A percentile compares a stretch with the other conserved stretches of the same genome.
Evolutionary conservation across 2,113 vertebrate genomes (phyloP).

Genomic region (Paralichthys olivaceus): DNA sequence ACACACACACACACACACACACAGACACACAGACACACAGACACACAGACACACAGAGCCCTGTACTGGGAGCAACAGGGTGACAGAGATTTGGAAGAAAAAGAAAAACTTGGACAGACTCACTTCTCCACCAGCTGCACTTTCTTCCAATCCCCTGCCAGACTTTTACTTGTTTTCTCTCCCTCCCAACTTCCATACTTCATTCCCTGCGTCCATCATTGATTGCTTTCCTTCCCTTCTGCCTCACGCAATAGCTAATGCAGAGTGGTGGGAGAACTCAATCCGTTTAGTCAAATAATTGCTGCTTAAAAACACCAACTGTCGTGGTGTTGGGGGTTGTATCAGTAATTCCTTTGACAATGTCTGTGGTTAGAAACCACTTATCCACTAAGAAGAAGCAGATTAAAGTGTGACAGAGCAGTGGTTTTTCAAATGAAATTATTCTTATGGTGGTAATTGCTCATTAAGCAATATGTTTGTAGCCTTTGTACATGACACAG

Average conservation of each 20-base stretch:
- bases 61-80: constrained; percentile 41
- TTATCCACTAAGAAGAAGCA: constrained; percentile 25
- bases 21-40: no score
- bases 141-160: constrained; percentile 73
- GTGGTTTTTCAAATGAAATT: constrained; percentile 29
- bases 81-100: constrained; percentile 47
- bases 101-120: constrained; percentile 61
- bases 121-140: constrained; percentile 74
- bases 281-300: constrained; percentile 55
- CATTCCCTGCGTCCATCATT: constrained; percentile 59
- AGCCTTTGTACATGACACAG: constrained; percentile 14
- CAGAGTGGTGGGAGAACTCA: constrained; percentile 54
- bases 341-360: constrained; percentile 28
- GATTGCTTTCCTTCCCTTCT: constrained; percentile 55
- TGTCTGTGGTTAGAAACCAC: constrained; percentile 35
- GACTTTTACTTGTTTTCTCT: constrained; percentile 68
- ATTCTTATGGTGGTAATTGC: constrained; percentile 23
- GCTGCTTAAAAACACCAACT: constrained; percentile 40
- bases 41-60: constrained; percentile 22
- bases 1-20: constrained; percentile 22
- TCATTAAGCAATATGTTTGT: constrained; percentile 23
- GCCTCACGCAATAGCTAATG: constrained; percentile 58
- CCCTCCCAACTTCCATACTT: constrained; percentile 64
- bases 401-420: constrained; percentile 7
- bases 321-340: constrained; percentile 3